Conservation (phyloP, 2,797 vertebrate species). For the Pristis pectinata region DNA sequence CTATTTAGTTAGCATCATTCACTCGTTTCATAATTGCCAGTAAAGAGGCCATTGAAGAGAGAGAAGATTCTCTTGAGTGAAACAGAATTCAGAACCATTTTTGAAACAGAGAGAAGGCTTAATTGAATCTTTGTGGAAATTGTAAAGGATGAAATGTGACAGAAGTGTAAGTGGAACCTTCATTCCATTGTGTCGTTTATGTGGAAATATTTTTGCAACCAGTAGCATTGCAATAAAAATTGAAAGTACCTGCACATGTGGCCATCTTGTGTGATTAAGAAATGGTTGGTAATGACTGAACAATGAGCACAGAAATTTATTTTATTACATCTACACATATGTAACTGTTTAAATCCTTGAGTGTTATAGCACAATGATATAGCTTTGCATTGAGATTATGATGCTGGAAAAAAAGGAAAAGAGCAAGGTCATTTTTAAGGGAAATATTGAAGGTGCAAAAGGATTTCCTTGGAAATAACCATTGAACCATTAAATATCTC, state of each 20-base stretch:
- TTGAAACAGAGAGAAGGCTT: neutral
- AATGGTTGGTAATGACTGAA: neutral
- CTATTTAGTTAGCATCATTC: neutral
- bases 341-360: neutral
- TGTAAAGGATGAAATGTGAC: slow-evolving; percentile 26
- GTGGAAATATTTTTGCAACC: neutral
- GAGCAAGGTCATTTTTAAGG: neutral
- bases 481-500: neutral
- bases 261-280: neutral
- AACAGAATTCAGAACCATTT: neutral
- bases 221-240: neutral
- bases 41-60: neutral
- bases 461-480: neutral
- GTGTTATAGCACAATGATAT: neutral
- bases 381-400: neutral
- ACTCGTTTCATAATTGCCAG: neutral
- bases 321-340: neutral
- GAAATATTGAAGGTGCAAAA: neutral
- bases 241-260: neutral
- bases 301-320: neutral
- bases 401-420: neutral
- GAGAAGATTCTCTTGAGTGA: neutral
- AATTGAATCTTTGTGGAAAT: neutral
- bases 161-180: slow-evolving; percentile 5
- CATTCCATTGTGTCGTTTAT: neutral